A percentile compares a stretch with the other conserved stretches of the same genome.
These are phyloP conservation scores for Anoura caudifer DNA, from an alignment of 2,113 vertebrate genomes.

Conservation along the genomic window DNA sequence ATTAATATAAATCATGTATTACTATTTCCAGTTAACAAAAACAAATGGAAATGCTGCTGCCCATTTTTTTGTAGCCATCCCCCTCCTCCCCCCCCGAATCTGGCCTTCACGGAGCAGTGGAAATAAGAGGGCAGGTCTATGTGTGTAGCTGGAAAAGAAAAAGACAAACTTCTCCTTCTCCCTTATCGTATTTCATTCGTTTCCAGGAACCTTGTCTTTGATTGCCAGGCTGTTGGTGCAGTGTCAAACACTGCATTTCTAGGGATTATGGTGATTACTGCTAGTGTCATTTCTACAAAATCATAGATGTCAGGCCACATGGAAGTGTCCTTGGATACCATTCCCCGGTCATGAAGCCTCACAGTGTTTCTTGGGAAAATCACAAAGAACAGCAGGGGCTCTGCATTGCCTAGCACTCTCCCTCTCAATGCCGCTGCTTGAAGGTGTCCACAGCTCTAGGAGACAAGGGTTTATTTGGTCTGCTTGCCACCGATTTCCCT, in stretches of 20 bases:
- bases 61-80: background rate
- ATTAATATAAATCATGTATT: background rate
- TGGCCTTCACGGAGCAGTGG: background rate
- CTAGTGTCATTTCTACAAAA: slow-evolving; percentile 24
- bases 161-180: background rate
- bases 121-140: background rate
- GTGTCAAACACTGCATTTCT: background rate
- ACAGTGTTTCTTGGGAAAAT: background rate
- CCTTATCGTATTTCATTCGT: background rate
- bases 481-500: background rate
- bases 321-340: background rate
- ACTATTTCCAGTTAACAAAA: background rate
- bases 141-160: background rate
- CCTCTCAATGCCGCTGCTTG: background rate
- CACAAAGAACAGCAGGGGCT: background rate
- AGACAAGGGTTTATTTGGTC: slow-evolving; percentile 32
- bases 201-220: background rate
- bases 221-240: background rate
- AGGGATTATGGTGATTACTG: background rate
- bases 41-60: background rate
- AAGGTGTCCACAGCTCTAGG: slow-evolving; percentile 26
- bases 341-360: background rate
- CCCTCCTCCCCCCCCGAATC: background rate
- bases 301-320: background rate
- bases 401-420: background rate